Conservation (phyloP, 2,888 invertebrate genomes). For the Xestia c-nigrum region DNA sequence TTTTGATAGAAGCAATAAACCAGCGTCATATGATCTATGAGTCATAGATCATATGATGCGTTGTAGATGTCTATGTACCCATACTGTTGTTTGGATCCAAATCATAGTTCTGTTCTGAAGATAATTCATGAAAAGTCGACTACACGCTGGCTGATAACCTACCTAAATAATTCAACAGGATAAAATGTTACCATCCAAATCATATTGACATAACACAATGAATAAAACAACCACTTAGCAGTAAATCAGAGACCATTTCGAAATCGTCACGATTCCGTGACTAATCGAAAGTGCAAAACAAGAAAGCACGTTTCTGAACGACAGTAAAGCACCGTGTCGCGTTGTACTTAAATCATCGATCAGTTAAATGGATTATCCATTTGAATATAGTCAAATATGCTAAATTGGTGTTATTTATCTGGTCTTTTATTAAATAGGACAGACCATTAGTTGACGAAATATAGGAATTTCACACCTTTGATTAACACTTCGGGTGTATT, state of each 20-base stretch:
- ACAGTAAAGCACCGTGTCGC: not conserved
- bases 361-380: conserved; percentile 4
- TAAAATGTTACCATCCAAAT: conserved; percentile 13
- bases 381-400: not conserved
- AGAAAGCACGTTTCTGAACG: conserved; percentile 16
- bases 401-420: conserved; percentile 1
- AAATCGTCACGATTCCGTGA: conserved; percentile 46
- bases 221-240: conserved; percentile 32
- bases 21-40: too few species aligned
- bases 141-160: too few species aligned
- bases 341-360: too few species aligned
- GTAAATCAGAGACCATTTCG: conserved; percentile 34
- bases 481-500: not conserved
- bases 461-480: not conserved
- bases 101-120: too few species aligned
- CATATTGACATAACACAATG: not conserved
- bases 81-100: too few species aligned
- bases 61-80: too few species aligned
- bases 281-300: conserved; percentile 38
- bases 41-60: too few species aligned
- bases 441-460: not conserved
- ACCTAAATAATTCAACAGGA: not conserved
- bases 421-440: not conserved
- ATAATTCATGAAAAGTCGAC: too few species aligned
- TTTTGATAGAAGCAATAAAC: too few species aligned